A percentile compares a stretch with the other conserved stretches of the same genome.
phyloP scores from a whole-genome alignment of 2,113 vertebrate genomes.

The Propithecus coquereli region DNA sequence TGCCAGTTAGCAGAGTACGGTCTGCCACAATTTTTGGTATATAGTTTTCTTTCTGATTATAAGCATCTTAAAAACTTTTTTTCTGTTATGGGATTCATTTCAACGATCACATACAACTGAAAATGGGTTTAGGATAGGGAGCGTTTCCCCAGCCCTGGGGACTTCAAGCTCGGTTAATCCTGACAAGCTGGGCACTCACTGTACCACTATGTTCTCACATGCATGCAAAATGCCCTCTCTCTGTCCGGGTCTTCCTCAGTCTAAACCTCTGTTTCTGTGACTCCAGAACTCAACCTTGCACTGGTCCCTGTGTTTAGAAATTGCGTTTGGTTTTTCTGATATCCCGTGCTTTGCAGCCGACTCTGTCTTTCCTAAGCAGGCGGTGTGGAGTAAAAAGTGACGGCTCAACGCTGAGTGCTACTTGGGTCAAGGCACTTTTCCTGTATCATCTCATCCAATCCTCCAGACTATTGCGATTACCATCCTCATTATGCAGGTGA shows the following conservation, averaged over 20 bases:
- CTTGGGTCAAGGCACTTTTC: not conserved
- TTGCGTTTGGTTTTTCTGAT: not conserved
- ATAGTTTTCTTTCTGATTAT: not conserved
- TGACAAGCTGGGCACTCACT: accelerated
- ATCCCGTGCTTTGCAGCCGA: accelerated
- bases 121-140: not conserved
- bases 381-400: accelerated
- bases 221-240: not conserved
- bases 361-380: not conserved
- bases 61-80: not conserved
- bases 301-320: not conserved
- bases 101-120: not conserved
- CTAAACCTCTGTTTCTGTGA: not conserved
- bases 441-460: not conserved
- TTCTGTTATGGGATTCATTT: not conserved
- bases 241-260: not conserved
- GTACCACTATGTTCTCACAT: not conserved
- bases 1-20: accelerated
- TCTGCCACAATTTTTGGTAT: not conserved
- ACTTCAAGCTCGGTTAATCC: too few species aligned
- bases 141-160: not conserved
- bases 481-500: not conserved
- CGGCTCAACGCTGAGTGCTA: too few species aligned
- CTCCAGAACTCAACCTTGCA: not conserved
- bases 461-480: not conserved